A percentile compares a stretch with the other conserved stretches of the same genome.
Evolutionary conservation across 2,797 vertebrate genomes (phyloP).

Genomic region (Propithecus deckenii): DNA sequence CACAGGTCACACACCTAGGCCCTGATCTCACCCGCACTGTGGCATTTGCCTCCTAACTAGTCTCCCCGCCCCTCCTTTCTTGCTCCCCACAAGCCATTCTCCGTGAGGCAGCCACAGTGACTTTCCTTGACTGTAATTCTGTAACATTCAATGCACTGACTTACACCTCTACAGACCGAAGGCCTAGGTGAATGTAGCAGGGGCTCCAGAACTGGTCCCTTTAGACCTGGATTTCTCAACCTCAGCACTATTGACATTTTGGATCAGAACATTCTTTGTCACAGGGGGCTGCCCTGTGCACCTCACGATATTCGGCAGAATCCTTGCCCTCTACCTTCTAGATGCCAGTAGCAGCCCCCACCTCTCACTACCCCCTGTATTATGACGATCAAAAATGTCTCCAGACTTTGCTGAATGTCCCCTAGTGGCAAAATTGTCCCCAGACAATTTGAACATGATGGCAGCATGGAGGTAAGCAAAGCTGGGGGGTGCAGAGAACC

Average conservation of each 20-base stretch:
- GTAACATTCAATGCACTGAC: not conserved
- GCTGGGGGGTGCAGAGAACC: not conserved
- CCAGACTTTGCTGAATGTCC: not conserved
- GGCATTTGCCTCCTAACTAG: no score
- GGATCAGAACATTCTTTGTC: not conserved
- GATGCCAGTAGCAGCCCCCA: not conserved
- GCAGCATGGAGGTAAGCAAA: no score
- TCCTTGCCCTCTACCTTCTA: not conserved
- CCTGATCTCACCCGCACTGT: not conserved
- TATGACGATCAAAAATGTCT: not conserved
- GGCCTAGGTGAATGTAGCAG: not conserved
- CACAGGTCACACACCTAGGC: accelerated
- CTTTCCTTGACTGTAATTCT: not conserved
- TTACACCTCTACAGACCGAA: not conserved
- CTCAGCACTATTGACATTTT: not conserved
- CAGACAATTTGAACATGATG: no score
- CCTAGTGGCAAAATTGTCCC: not conserved
- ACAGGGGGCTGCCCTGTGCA: not conserved
- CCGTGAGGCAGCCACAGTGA: not conserved
- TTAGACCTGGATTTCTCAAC: not conserved
- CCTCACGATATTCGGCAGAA: not conserved
- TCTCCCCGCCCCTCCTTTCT: not conserved
- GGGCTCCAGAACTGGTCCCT: not conserved
- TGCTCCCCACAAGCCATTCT: not conserved
- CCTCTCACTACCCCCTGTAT: not conserved